Evolutionary conservation across 2,797 vertebrate genomes (phyloP), one percentile per base, ranked within the genome.

Genomic region (Valencia hispanica): DNA sequence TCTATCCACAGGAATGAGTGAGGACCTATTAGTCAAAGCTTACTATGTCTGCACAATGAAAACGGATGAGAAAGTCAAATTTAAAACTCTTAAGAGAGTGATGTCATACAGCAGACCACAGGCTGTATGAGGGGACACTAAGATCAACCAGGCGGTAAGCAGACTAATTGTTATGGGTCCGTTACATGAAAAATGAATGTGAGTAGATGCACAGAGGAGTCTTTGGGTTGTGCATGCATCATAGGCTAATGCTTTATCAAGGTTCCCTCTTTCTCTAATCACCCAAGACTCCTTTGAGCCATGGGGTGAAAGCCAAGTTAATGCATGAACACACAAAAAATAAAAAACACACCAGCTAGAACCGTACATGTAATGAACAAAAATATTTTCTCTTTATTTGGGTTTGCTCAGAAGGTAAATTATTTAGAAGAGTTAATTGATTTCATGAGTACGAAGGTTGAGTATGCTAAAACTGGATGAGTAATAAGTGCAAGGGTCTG

Each of bases 351-450:
- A 88, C 90, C 87, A 89, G 89, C 93, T 88, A 92, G 87, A 94
- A 79, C 69, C 82, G 84, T 86, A 88, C 79, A 79, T 91, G 89
- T 87, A 91, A 94, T 93, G 91, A 79, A 84, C 79, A 84, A 92
- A 92, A 95, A 90, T 81, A 85, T 84, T 87, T 93, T 93, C 89
- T 45, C 88, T 88, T 92, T 95, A 95, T 95, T 95, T 93, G 90
- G 89, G 90, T 94, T 94, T 94, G 92, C 92, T 86, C 91, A 68
- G 92, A 92, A 94, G 88, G 91, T 96, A 90, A 96, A 96, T 96
- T 93, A 96, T 96, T 96, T 90, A 96, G 91, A 85, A 92, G 93
- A 94, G 95, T 96, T 95, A 96, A 96, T 95, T 95, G 95, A 96
- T 95, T 96, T 95, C 84, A 93, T 85, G 92, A 93, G 94, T 94